Evolutionary conservation across 2,888 invertebrate species (phyloP).

Genomic region (Eledone cirrhosa): DNA sequence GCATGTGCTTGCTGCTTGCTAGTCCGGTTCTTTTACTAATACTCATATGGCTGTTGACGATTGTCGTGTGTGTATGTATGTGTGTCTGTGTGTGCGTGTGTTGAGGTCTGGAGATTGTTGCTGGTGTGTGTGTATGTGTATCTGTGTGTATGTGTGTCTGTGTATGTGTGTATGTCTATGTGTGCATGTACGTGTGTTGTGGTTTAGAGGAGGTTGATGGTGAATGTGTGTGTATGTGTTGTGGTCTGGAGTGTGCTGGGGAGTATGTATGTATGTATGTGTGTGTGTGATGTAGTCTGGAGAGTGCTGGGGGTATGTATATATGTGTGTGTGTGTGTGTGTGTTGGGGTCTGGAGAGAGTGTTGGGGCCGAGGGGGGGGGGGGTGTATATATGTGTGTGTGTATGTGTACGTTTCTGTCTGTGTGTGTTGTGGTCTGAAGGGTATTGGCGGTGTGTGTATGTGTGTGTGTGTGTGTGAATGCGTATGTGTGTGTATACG

Average conservation of each 20-base stretch:
- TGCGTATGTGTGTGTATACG: constrained; percentile 11
- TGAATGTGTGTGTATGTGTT: too few relatives aligned
- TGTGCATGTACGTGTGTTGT: too few relatives aligned
- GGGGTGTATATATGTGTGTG: too few relatives aligned
- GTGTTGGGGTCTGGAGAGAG: not conserved
- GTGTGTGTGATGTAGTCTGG: too few relatives aligned
- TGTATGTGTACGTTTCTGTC: too few relatives aligned
- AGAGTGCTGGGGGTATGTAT: not conserved
- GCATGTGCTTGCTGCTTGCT: not conserved
- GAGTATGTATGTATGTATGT: constrained; percentile 3
- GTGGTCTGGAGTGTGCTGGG: not conserved
- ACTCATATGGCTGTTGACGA: not conserved
- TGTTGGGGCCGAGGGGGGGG: too few relatives aligned
- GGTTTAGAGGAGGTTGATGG: too few relatives aligned
- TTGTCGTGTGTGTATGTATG: not conserved
- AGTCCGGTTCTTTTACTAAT: not conserved
- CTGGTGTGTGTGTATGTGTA: too few relatives aligned
- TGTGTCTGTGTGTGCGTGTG: not conserved
- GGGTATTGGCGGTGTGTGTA: too few relatives aligned
- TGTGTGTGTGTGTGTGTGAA: not conserved
- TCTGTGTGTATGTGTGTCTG: too few relatives aligned
- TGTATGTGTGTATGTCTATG: too few relatives aligned
- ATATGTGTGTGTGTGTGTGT: not conserved
- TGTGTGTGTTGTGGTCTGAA: too few relatives aligned
- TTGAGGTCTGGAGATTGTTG: not conserved